phyloP scores from a whole-genome alignment of 1,140 invertebrate species.

The Drosophila mauritiana region DNA sequence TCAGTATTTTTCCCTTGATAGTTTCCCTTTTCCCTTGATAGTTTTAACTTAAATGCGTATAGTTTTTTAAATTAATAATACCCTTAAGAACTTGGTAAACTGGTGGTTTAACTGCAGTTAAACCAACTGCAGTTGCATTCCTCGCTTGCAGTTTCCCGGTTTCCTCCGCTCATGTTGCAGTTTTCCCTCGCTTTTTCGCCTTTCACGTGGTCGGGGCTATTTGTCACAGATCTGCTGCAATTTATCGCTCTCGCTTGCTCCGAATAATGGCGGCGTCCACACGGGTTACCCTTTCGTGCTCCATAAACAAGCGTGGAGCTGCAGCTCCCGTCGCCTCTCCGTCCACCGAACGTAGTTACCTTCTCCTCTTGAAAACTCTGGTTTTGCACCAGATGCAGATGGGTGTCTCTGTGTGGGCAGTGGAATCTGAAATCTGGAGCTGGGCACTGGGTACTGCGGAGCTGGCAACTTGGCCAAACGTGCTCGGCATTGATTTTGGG shows the following conservation, averaged over 20 bases:
- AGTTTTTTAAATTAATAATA: too few relatives aligned
- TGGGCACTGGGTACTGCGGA: neutral
- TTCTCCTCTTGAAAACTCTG: conserved; percentile 12
- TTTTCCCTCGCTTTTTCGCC: conserved; percentile 20
- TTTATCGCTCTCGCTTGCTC: conserved; percentile 43
- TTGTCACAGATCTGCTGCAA: conserved; percentile 57
- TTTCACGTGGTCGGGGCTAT: conserved; percentile 49
- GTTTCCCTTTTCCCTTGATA: too few relatives aligned
- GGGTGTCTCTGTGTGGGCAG: conserved; percentile 47
- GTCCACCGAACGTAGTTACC: neutral
- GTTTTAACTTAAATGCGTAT: too few relatives aligned
- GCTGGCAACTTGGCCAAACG: conserved; percentile 16
- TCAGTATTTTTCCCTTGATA: too few relatives aligned
- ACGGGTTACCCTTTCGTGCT: conserved; percentile 56
- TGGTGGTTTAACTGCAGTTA: too few relatives aligned
- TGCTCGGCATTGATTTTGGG: conserved; percentile 52
- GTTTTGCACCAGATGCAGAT: conserved; percentile 41
- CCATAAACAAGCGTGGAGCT: conserved; percentile 43
- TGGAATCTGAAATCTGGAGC: conserved; percentile 7
- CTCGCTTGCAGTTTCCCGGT: neutral
- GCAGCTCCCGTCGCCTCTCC: neutral
- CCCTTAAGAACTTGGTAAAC: too few relatives aligned
- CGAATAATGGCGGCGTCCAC: conserved; percentile 51
- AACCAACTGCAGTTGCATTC: conserved; percentile 28
- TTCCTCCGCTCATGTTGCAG: neutral